Conservation (phyloP, 1,140 invertebrate genomes). For the Meteorus sp. region DNA sequence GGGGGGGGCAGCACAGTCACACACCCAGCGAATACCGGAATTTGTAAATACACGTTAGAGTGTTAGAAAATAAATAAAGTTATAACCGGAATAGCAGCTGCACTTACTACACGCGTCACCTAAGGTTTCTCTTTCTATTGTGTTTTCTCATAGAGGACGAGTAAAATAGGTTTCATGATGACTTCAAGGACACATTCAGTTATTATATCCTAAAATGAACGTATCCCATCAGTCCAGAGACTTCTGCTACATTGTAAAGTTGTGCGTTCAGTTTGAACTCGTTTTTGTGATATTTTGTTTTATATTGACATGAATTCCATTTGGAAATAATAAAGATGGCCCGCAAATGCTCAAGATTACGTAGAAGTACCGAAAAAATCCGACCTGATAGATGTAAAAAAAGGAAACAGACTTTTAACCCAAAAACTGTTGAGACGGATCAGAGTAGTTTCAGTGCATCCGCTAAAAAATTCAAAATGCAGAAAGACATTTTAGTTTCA, state of each 20-base stretch:
- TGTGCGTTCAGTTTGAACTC: background rate
- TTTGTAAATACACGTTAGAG: background rate
- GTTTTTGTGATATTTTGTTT: background rate
- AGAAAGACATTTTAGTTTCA: conserved; percentile 13
- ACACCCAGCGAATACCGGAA: no score
- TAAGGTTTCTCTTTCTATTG: background rate
- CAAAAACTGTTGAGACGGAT: conserved; percentile 21
- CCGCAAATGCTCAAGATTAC: background rate
- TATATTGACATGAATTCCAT: background rate
- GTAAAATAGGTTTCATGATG: background rate
- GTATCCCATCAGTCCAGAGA: background rate
- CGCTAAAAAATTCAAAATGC: conserved; percentile 20
- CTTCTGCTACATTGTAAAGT: background rate
- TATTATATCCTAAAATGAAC: background rate
- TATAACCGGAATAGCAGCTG: background rate
- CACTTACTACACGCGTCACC: background rate
- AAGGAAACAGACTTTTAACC: conserved; percentile 23
- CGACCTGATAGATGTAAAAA: conserved; percentile 18
- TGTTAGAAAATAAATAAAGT: background rate
- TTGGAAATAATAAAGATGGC: background rate
- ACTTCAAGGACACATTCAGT: background rate
- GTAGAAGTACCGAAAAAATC: conserved; percentile 3
- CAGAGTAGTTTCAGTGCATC: conserved; percentile 21
- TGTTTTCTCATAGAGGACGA: background rate
- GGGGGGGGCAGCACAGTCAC: no score